A percentile compares a stretch with the other conserved stretches of the same genome.
Conservation (phyloP, 1,140 invertebrate genomes). For the Arctopsyche grandis region DNA sequence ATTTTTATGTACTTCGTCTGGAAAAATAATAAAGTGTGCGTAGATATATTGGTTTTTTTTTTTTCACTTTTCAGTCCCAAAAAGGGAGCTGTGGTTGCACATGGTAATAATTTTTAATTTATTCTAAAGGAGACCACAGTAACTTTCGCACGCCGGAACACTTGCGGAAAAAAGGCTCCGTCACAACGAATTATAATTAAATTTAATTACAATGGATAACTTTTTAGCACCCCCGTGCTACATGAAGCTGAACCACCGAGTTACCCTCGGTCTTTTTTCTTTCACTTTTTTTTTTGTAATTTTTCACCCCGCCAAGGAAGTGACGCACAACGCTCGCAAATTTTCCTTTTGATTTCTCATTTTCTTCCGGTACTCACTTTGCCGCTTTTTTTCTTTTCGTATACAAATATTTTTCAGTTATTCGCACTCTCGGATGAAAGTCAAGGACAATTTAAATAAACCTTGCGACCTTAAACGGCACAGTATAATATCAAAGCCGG, state of each 20-base stretch:
- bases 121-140: constrained; percentile 16
- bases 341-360: constrained; percentile 18
- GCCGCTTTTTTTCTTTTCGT: no score
- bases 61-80: background rate
- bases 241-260: constrained; percentile 15
- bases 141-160: constrained; percentile 21
- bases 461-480: no score
- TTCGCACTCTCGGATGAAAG: no score
- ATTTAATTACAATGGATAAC: constrained; percentile 32
- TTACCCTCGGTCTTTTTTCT: background rate
- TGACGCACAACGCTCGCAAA: background rate
- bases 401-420: no score
- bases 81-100: constrained; percentile 3
- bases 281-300: background rate
- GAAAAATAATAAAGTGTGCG: background rate
- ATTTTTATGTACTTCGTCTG: background rate
- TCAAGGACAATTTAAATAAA: no score
- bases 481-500: no score
- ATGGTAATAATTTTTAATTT: constrained; percentile 31
- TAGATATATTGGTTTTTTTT: background rate
- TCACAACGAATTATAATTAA: constrained; percentile 32
- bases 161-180: constrained; percentile 28
- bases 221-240: constrained; percentile 4
- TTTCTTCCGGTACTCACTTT: background rate
- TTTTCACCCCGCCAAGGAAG: background rate